Base-by-base conservation (phyloP, 30 jellyfish, hydroid and myxozoan species). In the Catostylus mosaicus region DNA sequence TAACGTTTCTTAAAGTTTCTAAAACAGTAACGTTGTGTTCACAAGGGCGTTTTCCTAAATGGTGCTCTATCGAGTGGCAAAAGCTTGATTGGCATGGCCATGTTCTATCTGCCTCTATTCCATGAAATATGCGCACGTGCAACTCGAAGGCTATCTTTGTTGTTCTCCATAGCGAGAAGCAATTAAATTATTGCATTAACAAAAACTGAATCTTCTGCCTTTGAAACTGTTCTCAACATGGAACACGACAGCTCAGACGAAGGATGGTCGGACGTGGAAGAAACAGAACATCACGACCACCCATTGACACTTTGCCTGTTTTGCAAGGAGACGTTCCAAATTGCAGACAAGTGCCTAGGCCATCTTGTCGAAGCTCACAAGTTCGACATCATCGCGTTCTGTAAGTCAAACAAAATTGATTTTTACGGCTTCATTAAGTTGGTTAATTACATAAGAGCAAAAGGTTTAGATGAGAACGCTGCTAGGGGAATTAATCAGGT, bases 181-280 rank as follows among this genome's bases (percentile, higher is more conserved):
- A 43, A 43, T 6, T 43, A 40, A 40, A 14, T 40, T 40, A 40
- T 5, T 14, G 14, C 54, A 5, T 7, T 40, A 14, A 40, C 14
- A 40, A 40, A 5, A 40, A 5, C 7, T 14, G 7, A 5, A 40
- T 40, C 54, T 40, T 40, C 14, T 40, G 14, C 11, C 7, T 40
- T 5, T 40, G 54, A 40, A 5, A 40, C 14, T 40, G 54, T 40
- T 40, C 54, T 40, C 54, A 40, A 40, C 7, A 82, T 67, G 92
- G 91, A 52, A 34, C 51, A 40, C 38, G 69, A 65, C 64, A 70
- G 90, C 60, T 85, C 96, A 18, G 97, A 83, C 30, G 88, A 46
- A 40, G 97, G 84, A 5, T 71, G 93, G 89, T 85, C 85, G 0
- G 96, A 77, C 50, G 66, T 85, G 19, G 92, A 81, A 30, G 96